Percentiles rank a stretch among this genome's conserved stretches.
phyloP scores from a whole-genome alignment of 2,113 vertebrate genomes.

The Mugil cephalus region DNA sequence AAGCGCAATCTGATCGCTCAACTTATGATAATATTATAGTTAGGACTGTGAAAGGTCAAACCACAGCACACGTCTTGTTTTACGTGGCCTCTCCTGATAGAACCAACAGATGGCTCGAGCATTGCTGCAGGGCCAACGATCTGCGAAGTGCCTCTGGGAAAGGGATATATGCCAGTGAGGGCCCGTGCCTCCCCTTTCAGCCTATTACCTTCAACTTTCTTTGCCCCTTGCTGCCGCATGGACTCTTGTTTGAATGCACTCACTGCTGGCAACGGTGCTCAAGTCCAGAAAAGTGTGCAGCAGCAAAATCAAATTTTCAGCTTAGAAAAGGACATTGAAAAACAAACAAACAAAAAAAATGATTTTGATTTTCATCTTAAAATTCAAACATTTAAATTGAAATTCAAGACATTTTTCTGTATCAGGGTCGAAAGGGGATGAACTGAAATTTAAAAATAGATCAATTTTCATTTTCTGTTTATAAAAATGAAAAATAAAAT shows the following conservation, averaged over 20 bases:
- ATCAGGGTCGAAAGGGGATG: no score
- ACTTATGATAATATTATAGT: slow-evolving; percentile 86
- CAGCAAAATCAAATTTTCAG: slow-evolving; percentile 77
- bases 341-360: no score
- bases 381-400: no score
- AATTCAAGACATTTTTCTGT: no score
- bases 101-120: slow-evolving; percentile 72
- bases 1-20: slow-evolving; percentile 71
- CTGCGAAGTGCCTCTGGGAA: slow-evolving; percentile 68
- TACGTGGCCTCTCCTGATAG: slow-evolving; percentile 74
- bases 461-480: no score
- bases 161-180: slow-evolving; percentile 45
- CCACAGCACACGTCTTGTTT: slow-evolving; percentile 78
- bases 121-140: slow-evolving; percentile 69
- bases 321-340: no score
- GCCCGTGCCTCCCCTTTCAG: slow-evolving; percentile 27
- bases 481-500: no score
- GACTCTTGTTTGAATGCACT: slow-evolving; percentile 69
- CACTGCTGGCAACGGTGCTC: slow-evolving; percentile 47
- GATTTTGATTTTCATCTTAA: no score
- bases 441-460: no score
- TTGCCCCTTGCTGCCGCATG: slow-evolving; percentile 16
- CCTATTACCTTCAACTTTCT: slow-evolving; percentile 15
- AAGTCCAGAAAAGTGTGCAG: slow-evolving; percentile 72
- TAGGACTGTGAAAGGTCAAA: slow-evolving; percentile 84